phyloP scores from a whole-genome alignment of 2,888 invertebrate species.

The Trachelus iudaicus region DNA sequence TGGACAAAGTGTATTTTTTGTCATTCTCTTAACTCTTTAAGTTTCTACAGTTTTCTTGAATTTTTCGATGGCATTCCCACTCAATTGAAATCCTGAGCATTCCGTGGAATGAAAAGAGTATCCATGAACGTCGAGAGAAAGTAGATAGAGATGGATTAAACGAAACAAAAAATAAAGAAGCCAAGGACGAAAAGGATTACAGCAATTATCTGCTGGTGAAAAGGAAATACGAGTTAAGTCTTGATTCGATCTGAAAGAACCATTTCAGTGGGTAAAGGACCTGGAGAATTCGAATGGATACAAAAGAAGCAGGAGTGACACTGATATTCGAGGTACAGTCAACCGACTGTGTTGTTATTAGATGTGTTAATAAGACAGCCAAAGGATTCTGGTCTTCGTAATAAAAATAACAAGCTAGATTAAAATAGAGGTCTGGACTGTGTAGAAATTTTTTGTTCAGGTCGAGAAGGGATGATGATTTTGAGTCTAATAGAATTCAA shows the following conservation, averaged over 20 bases:
- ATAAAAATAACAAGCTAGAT: conserved; percentile 9
- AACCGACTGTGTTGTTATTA: neutral
- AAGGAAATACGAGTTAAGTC: neutral
- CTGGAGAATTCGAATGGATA: neutral
- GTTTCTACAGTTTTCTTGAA: neutral
- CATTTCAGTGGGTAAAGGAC: neutral
- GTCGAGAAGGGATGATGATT: neutral
- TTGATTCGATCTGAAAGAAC: neutral
- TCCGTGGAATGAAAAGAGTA: neutral
- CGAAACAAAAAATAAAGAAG: neutral
- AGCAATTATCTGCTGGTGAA: conserved; percentile 10
- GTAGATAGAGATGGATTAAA: neutral
- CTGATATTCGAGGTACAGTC: neutral
- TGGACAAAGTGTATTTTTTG: neutral
- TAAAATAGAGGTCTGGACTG: neutral
- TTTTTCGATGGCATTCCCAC: neutral
- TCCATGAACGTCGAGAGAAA: neutral
- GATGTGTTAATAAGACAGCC: neutral
- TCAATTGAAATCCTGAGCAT: neutral
- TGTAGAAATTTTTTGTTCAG: neutral
- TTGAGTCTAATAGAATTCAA: neutral
- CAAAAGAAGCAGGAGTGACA: neutral
- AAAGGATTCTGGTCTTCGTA: neutral
- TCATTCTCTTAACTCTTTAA: neutral
- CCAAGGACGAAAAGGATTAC: neutral